Evolutionary conservation across 37 sponge, comb jelly and placozoan species (phyloP).

Genomic region (Axinella damicornis): DNA sequence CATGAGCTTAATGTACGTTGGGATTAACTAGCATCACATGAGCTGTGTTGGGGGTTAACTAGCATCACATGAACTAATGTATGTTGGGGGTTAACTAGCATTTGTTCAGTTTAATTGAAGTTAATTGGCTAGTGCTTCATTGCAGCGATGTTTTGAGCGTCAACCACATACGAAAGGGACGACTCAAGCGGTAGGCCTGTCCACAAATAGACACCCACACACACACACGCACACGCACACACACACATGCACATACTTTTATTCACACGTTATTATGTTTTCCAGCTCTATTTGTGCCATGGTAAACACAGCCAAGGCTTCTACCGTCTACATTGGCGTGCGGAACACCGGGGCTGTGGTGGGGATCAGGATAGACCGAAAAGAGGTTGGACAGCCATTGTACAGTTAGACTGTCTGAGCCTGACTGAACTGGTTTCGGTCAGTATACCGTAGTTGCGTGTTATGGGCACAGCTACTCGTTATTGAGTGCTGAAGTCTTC

Average conservation of each 20-base stretch:
- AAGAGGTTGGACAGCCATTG: conserved; percentile 1
- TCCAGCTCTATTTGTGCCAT: conserved; percentile 9
- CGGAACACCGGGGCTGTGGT: not conserved
- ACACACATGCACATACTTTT: no score
- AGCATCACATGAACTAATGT: no score
- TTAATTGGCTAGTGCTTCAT: not conserved
- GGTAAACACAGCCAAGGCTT: conserved; percentile 16
- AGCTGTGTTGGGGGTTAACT: no score
- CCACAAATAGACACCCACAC: not conserved
- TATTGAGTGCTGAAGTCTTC: no score
- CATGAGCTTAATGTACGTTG: no score
- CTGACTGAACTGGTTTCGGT: not conserved
- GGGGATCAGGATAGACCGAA: conserved; percentile 10
- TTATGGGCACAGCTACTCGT: no score
- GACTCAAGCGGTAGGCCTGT: not conserved
- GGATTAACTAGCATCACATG: no score
- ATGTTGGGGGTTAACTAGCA: no score
- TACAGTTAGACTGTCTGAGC: not conserved
- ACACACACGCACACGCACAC: not conserved
- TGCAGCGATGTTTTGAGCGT: not conserved
- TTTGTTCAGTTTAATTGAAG: no score
- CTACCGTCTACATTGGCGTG: conserved; percentile 20
- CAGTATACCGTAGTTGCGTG: no score
- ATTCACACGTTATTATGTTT: not conserved
- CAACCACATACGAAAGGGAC: not conserved